A percentile compares a stretch with the other conserved stretches of the same genome.
These are phyloP conservation scores for Bilobella aurantiaca DNA, from an alignment of 1,140 invertebrate genomes.

Conservation along the genomic window DNA sequence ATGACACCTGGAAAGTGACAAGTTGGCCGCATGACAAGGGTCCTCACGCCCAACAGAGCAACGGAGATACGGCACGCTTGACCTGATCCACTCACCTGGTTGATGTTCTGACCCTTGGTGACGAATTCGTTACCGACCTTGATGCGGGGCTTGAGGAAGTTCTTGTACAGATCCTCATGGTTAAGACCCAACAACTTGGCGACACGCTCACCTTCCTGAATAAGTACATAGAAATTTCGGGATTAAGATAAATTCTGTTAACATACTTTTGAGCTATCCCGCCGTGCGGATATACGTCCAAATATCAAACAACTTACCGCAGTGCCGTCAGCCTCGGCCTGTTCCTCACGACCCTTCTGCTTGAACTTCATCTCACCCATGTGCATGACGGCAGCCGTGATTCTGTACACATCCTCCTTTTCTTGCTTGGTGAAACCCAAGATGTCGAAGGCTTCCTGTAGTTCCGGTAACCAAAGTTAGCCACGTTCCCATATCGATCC, in stretches of 20 bases:
- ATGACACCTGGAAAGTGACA: slow-evolving; percentile 61
- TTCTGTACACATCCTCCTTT: slow-evolving; percentile 92
- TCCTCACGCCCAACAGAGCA: no score
- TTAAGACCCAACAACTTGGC: slow-evolving; percentile 44
- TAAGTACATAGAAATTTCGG: no score
- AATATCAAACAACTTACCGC: slow-evolving; percentile 48
- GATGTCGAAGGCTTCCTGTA: slow-evolving; percentile 98
- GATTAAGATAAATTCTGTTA: neutral
- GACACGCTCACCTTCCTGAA: slow-evolving; percentile 27
- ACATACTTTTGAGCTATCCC: neutral
- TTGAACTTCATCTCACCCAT: slow-evolving; percentile 99
- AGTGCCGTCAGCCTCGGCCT: slow-evolving; percentile 95
- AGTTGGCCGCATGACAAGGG: neutral
- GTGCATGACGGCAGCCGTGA: slow-evolving; percentile 91
- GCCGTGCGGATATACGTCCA: no score
- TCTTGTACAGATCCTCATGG: slow-evolving; percentile 46
- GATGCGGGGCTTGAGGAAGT: slow-evolving; percentile 49
- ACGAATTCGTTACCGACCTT: slow-evolving; percentile 46
- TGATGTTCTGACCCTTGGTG: slow-evolving; percentile 43
- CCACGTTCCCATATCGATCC: no score
- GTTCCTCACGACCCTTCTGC: slow-evolving; percentile 98
- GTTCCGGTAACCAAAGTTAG: no score
- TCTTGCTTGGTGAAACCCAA: slow-evolving; percentile 93
- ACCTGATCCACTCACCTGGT: slow-evolving; percentile 40
- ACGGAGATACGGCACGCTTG: no score